These are phyloP conservation scores for Phoebastria nigripes DNA, from an alignment of 2,797 vertebrate species.

Conservation along the genomic window DNA sequence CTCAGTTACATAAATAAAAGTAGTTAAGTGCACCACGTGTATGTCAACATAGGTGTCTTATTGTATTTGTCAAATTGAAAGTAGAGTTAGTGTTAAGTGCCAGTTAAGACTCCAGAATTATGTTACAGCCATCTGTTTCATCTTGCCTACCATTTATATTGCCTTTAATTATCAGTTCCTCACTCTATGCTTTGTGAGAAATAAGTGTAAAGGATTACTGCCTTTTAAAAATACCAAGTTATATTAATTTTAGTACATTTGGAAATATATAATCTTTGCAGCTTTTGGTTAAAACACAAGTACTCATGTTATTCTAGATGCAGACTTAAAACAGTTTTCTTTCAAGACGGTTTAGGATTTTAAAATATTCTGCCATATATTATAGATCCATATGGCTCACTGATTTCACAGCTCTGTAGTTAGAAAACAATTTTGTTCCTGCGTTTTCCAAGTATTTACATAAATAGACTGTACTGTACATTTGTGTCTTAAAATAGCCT, in stretches of 20 bases:
- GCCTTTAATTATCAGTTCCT: constrained; percentile 54
- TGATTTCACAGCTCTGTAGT: constrained; percentile 40
- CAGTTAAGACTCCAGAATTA: constrained; percentile 49
- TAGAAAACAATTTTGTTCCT: constrained; percentile 19
- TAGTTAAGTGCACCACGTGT: constrained; percentile 1
- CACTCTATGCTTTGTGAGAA: constrained; percentile 29
- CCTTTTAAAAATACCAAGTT: constrained; percentile 29
- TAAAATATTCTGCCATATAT: constrained; percentile 16
- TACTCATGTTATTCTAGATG: constrained; percentile 1
- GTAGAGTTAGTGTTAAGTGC: constrained; percentile 50
- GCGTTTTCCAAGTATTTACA: constrained; percentile 46
- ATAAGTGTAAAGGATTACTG: background rate
- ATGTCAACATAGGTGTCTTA: constrained; percentile 49
- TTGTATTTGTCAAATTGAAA: constrained; percentile 41
- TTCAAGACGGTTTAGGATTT: constrained; percentile 18
- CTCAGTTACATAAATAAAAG: constrained; percentile 49
- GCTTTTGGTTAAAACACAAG: constrained; percentile 6
- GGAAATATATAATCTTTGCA: background rate
- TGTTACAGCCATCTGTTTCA: constrained; percentile 46
- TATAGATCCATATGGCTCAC: constrained; percentile 19
- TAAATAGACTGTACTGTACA: constrained; percentile 41
- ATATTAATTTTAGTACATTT: constrained; percentile 26
- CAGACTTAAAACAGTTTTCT: background rate
- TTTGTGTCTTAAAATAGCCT: constrained; percentile 43
- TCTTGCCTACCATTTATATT: constrained; percentile 42